phyloP scores from a whole-genome alignment of 2,113 vertebrate species.

The Hemiscyllium ocellatum region DNA sequence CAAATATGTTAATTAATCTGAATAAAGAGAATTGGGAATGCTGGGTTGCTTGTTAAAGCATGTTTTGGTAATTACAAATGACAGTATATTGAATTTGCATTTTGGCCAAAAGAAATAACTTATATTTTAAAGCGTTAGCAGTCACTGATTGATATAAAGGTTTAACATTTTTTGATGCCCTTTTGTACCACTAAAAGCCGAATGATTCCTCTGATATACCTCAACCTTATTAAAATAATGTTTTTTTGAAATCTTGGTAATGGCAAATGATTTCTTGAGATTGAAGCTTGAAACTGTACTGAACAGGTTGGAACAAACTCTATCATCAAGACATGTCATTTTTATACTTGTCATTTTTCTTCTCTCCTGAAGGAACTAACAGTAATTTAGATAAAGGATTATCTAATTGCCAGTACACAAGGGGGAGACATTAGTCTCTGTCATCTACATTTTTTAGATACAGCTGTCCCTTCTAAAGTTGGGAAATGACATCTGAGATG shows the following conservation, averaged over 20 bases:
- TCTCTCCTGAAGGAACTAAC: not conserved
- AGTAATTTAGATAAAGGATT: not conserved
- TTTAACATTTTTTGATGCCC: not conserved
- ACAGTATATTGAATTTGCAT: not conserved
- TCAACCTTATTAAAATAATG: not conserved
- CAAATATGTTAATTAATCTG: not conserved
- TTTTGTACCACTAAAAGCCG: not conserved
- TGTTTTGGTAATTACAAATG: not conserved
- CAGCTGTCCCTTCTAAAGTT: not conserved
- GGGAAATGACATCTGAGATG: not conserved
- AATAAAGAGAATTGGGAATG: not conserved
- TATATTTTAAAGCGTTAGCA: not conserved
- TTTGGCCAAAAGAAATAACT: not conserved
- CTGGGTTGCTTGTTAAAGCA: not conserved
- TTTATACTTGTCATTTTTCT: not conserved
- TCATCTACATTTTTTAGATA: not conserved
- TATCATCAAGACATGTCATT: not conserved
- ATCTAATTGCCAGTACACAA: not conserved
- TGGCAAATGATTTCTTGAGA: not conserved
- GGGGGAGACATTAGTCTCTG: not conserved
- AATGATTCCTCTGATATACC: not conserved
- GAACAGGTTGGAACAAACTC: not conserved
- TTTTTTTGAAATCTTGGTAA: not conserved
- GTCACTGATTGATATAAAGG: not conserved
- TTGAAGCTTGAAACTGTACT: not conserved